Evolutionary conservation across 2,797 vertebrate species (phyloP), one percentile per base, ranked within the genome.

Genomic region (Schizothorax lantsangensis): DNA sequence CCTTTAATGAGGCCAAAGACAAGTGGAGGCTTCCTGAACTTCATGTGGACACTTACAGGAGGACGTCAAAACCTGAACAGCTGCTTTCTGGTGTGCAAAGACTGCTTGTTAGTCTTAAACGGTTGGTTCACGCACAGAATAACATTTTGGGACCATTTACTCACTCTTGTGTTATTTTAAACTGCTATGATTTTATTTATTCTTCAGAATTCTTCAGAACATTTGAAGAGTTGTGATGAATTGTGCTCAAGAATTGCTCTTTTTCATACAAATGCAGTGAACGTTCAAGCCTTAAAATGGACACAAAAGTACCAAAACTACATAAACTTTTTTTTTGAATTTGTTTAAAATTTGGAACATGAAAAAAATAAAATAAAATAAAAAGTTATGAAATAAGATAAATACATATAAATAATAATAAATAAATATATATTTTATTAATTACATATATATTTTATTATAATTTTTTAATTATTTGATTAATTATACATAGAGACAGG

Each of bases 21-120:
- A 87, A 89, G 83, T 84, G 52, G 68, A 72, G 83, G 84, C 85
- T 89, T 89, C 85, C 82, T 85, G 86, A 79, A 73, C n/a, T n/a
- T 36, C 15, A 6, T 40, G 45, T 49, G 74, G 72, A 17, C 72
- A 40, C 49, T 45, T 73, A 69, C 43, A 79, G 49, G 38, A 15
- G 72, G 36, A 68, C 12, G 11, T 12, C 69, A n/a, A 30, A 62
- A 19, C 21, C 17, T 33, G 36, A 77, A 64, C 82, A 64, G 71
- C 40, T 66, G 30, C 72, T 38, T 26, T 66, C n/a, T 54, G 62
- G 47, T 15, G 73, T 19, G 33, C 40, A 21, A n/a, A 84, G 33
- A 26, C 57, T 43, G n/a, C 26, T n/a, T 15, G 40, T 62, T 84
- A 23, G 38, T 59, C 14, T 72, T 72, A 72, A 72, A 72, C 0